Base-by-base conservation (phyloP, 2,888 invertebrate species). In the Meliscaeva auricollis region DNA sequence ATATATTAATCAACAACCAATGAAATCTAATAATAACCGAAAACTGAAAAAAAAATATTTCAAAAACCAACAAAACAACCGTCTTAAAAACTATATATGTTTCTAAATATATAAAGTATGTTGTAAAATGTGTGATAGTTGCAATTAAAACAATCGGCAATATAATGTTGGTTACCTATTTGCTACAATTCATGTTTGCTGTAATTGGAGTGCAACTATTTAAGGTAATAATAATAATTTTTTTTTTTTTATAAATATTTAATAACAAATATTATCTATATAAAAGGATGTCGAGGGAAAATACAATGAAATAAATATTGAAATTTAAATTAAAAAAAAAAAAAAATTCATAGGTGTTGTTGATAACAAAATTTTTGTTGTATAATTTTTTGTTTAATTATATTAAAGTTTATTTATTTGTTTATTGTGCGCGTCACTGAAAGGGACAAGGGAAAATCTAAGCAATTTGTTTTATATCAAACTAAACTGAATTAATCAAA, bases 121-220 rank as follows among this genome's bases (percentile, higher is more conserved):
- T 99, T 94, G 99, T 99, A 92, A 99, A 99, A 95, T 99, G 99
- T 95, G 99, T 98, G 94, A 98, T 98, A 94, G 98, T 98, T 94
- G 98, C 98, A 91, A 97, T 98, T 94, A 98, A 98, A 95, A 98
- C 98, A 92, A 98, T 98, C 95, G 99, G 99, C 94, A 99, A 99
- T 96, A 99, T 99, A 94, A 98, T 99, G 96, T 95, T 99, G 96
- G 99, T 99, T 94, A 99, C 99, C 93, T 98, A 98, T 95, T 97
- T 99, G 93, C 97, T 99, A 93, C 98, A 99, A 96, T 99, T 99
- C 95, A 99, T 99, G 99, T 99, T 99, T 94, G 99, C 99, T 94
- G 99, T 99, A 93, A 99, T 99, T 93, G 99, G 99, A 94, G 99
- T 99, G 93, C 99, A 99, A 94, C 96, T 99, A 90, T 99, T 99